Evolutionary conservation across 2,113 vertebrate species (phyloP).

Genomic region (Donacobius atricapilla): DNA sequence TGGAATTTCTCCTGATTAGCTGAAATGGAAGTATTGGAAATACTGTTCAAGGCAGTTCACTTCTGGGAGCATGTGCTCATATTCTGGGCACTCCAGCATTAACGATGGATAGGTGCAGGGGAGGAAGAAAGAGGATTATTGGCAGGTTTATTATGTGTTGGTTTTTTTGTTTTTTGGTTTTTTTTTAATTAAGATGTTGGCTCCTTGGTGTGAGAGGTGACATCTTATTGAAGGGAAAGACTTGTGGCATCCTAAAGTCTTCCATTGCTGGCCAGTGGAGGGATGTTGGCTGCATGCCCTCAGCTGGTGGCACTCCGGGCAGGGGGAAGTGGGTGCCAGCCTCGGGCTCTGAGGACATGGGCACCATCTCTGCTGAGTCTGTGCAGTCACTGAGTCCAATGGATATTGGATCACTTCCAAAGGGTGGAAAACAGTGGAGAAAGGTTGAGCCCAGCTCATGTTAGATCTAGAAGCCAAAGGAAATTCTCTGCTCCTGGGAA

Average conservation of each 20-base stretch:
- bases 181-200: background rate
- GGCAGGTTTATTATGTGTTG: background rate
- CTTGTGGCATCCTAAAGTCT: background rate
- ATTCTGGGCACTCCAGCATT: background rate
- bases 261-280: background rate
- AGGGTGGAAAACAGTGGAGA: background rate
- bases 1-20: background rate
- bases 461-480: conserved; percentile 1
- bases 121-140: background rate
- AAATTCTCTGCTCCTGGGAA: background rate
- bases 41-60: background rate
- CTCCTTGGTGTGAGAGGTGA: background rate
- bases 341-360: background rate
- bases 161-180: no score
- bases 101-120: background rate
- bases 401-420: background rate
- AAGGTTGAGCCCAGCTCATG: background rate
- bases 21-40: background rate
- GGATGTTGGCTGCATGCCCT: background rate
- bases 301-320: background rate
- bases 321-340: background rate
- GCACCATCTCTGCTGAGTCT: background rate
- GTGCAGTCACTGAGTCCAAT: background rate
- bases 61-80: background rate
- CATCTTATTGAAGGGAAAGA: background rate